Evolutionary conservation across 2,797 vertebrate species (phyloP), one percentile per base, ranked within the genome.

Genomic region (Craterocephalus amniculus): DNA sequence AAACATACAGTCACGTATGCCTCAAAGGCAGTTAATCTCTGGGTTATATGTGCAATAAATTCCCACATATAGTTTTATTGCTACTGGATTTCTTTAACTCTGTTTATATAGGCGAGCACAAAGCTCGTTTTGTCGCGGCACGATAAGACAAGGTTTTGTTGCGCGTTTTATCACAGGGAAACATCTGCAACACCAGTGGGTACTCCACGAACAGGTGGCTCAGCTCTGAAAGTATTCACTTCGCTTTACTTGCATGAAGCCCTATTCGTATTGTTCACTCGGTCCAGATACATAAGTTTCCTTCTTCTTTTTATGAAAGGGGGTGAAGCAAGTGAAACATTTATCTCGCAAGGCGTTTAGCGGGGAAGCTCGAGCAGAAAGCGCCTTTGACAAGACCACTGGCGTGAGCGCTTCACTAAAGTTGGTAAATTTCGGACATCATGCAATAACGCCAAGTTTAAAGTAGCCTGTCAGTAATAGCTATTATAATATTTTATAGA

Each of bases 341-440:
- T 67, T 66, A 72, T 85, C 69, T 74, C 74, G 58, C 49, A 54
- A 67, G 45, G 38, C 16, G 40, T 86, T 81, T 76, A 93, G 94
- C 93, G 93, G 90, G 91, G 82, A 86, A 74, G 13, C 57, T 3
- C 57, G 20, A 18, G 57, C 48, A 83, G 92, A 93, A 80, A 91
- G 93, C 94, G 94, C 93, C 89, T 36, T 43, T 13, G 32, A 58
- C 54, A 45, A 72, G 51, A 12, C 12, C 20, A 26, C 4, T 22
- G 36, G 0, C 0, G 0, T 52, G 80, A 0, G 84, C 77, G 79
- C 0, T 89, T 90, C 73, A 86, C 0, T 1, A 0, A 63, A 43
- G n/a, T 34, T 38, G 18, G 51, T 34, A 38, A 64, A 76, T 56
- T 3, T 36, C 4, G 29, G n/a, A 49, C 52, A 3, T 12, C 13